A percentile compares a stretch with the other conserved stretches of the same genome.
These are phyloP conservation scores for Poecilobothrus nobilitatus DNA, from an alignment of 2,888 invertebrate species.

Conservation along the genomic window DNA sequence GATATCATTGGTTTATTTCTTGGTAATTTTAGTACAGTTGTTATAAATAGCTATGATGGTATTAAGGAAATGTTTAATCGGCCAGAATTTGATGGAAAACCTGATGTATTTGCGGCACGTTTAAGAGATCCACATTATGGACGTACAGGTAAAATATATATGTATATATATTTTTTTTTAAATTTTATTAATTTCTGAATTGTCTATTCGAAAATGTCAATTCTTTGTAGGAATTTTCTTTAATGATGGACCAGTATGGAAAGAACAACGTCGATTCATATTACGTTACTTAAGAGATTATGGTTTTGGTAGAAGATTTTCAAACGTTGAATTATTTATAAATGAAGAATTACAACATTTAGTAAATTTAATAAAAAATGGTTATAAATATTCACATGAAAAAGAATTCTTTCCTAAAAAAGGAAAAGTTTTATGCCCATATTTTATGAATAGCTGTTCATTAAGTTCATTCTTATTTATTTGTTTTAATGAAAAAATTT, in stretches of 20 bases:
- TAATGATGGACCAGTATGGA: conserved; percentile 55
- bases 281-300: conserved; percentile 57
- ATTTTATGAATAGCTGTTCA: conserved; percentile 48
- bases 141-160: conserved; percentile 31
- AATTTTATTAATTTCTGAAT: no score
- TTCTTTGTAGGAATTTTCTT: conserved; percentile 56
- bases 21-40: conserved; percentile 46
- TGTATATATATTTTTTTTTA: neutral
- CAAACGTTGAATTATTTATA: conserved; percentile 46
- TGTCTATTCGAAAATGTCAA: no score
- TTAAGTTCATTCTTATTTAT: conserved; percentile 52
- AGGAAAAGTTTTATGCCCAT: conserved; percentile 45
- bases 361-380: conserved; percentile 45
- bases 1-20: conserved; percentile 53
- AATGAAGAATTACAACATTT: conserved; percentile 45
- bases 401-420: conserved; percentile 32
- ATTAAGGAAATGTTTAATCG: conserved; percentile 51
- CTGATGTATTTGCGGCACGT: conserved; percentile 45
- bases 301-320: conserved; percentile 58
- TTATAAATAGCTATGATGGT: conserved; percentile 48
- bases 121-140: conserved; percentile 45
- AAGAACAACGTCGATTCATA: conserved; percentile 57
- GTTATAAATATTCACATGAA: conserved; percentile 44
- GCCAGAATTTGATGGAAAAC: conserved; percentile 56
- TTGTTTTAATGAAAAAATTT: conserved; percentile 47